phyloP scores from a whole-genome alignment of 1,140 invertebrate species.

The Phthorimaea operculella region DNA sequence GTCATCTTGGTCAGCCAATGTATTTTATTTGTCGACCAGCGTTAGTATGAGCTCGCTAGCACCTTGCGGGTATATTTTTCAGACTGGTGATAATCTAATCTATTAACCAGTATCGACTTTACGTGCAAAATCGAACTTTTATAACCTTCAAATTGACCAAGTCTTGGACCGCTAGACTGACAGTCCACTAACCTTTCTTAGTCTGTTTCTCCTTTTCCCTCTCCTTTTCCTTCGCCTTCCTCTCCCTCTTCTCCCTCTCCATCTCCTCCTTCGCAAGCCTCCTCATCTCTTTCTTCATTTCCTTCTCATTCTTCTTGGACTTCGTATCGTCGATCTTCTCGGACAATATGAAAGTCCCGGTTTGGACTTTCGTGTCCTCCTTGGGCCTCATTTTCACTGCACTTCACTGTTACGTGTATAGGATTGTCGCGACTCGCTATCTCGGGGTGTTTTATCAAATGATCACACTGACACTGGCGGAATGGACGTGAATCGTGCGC shows the following conservation, averaged over 20 bases:
- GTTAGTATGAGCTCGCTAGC: no score
- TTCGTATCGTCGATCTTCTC: constrained; percentile 67
- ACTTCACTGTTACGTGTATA: constrained; percentile 31
- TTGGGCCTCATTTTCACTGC: constrained; percentile 59
- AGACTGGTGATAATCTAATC: no score
- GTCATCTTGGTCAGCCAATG: no score
- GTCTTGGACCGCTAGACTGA: no score
- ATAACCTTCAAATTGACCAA: background rate
- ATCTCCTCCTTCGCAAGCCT: constrained; percentile 62
- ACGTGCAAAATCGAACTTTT: no score
- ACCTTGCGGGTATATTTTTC: no score
- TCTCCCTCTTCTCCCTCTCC: constrained; percentile 64
- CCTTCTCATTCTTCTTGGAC: constrained; percentile 62
- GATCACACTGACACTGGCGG: constrained; percentile 52
- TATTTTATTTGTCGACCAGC: no score
- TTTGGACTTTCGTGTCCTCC: constrained; percentile 56
- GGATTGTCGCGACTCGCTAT: constrained; percentile 41
- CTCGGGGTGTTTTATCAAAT: constrained; percentile 21
- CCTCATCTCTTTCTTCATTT: constrained; percentile 67
- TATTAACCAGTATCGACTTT: no score
- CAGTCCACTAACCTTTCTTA: constrained; percentile 60
- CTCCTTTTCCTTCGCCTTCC: constrained; percentile 65
- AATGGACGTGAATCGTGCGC: constrained; percentile 6
- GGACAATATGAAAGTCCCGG: constrained; percentile 65
- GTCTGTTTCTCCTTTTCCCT: constrained; percentile 62